phyloP scores from a whole-genome alignment of 2,113 vertebrate genomes.

The Etheostoma cragini region DNA sequence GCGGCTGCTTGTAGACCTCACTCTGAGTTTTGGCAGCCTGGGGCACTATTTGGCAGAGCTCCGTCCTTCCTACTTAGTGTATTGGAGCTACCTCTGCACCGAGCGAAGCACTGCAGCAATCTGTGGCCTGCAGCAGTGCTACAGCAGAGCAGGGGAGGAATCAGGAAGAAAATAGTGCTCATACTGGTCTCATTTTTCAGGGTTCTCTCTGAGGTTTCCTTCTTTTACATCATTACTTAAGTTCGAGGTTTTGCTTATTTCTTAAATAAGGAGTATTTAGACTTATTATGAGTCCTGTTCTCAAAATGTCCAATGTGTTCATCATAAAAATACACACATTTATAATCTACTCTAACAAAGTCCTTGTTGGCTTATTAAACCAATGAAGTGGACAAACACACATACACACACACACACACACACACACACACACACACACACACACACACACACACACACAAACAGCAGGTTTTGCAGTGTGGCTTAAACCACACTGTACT shows the following conservation, averaged over 20 bases:
- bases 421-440: constrained; percentile 6
- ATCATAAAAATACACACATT: background rate
- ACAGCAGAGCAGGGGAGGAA: constrained; percentile 12
- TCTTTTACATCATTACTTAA: background rate
- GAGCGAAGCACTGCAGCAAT: constrained; percentile 60
- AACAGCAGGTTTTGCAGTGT: constrained; percentile 32
- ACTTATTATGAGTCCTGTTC: background rate
- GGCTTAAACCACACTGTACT: too few relatives aligned
- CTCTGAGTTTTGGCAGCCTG: constrained; percentile 36
- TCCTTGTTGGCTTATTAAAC: background rate
- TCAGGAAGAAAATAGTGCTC: background rate
- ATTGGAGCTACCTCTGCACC: constrained; percentile 52
- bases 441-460: constrained; percentile 7
- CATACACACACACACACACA: constrained; percentile 6
- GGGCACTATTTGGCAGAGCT: constrained; percentile 57
- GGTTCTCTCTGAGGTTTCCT: background rate
- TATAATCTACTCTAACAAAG: background rate
- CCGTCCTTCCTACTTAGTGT: constrained; percentile 40
- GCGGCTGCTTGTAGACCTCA: constrained; percentile 14
- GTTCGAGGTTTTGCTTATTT: background rate
- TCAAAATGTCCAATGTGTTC: background rate
- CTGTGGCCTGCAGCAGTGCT: constrained; percentile 37
- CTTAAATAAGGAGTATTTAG: background rate
- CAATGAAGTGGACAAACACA: background rate
- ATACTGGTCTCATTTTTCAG: background rate